These are phyloP conservation scores for Leptodactylus fallax DNA, from an alignment of 2,797 vertebrate species.

Conservation along the genomic window DNA sequence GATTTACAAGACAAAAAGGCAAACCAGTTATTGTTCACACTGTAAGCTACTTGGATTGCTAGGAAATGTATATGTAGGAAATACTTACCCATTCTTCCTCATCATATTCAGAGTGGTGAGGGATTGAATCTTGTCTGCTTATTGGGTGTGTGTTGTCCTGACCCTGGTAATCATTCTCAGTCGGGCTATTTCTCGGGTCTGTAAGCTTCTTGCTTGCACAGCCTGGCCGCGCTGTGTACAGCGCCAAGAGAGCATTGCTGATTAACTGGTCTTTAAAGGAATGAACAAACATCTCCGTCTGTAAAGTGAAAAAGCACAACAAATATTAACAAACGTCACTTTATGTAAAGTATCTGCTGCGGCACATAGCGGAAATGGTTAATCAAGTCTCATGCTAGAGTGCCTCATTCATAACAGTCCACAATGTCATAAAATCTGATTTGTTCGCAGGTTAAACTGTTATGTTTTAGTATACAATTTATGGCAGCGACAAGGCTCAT, in stretches of 20 bases:
- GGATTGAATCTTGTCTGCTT: conserved; percentile 88
- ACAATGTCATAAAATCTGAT: conserved; percentile 18
- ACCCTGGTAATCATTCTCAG: conserved; percentile 69
- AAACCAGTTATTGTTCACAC: too few species aligned
- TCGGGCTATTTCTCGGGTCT: conserved; percentile 77
- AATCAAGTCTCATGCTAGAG: neutral
- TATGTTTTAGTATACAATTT: conserved; percentile 48
- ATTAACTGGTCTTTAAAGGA: conserved; percentile 96
- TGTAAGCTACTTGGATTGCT: too few species aligned
- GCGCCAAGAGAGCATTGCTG: conserved; percentile 91
- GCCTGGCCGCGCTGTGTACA: conserved; percentile 89
- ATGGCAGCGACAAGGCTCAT: conserved; percentile 32
- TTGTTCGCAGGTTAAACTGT: conserved; percentile 43
- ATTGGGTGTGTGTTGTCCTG: conserved; percentile 71
- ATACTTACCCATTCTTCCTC: conserved; percentile 97
- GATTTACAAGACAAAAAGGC: too few species aligned
- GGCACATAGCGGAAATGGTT: neutral
- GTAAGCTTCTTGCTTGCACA: conserved; percentile 83
- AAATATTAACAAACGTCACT: neutral
- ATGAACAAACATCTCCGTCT: conserved; percentile 96
- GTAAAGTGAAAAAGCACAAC: conserved; percentile 57
- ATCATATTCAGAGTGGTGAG: conserved; percentile 93
- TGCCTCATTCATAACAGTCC: conserved; percentile 2
- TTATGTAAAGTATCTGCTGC: neutral
- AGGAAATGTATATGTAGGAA: neutral